Percentiles rank a stretch among this genome's conserved stretches.
These are phyloP conservation scores for Pluvialis apricaria DNA, from an alignment of 2,113 vertebrate species.

Conservation along the genomic window DNA sequence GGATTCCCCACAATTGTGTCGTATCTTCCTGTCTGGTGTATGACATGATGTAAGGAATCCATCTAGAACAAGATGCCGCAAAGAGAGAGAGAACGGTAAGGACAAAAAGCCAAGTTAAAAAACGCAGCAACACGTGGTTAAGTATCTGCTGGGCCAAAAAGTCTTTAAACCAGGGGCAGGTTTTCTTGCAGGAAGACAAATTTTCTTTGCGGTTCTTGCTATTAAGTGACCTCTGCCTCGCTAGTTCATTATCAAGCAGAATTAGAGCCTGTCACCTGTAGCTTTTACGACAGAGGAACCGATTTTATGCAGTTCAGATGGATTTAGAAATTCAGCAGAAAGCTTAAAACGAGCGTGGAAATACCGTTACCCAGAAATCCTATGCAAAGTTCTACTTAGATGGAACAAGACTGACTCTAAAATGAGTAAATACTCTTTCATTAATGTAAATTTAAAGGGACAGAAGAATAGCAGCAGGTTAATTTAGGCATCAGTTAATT, in stretches of 20 bases:
- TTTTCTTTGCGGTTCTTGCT: not conserved
- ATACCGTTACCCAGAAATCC: not conserved
- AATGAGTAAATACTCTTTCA: not conserved
- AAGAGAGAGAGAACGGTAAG: not conserved
- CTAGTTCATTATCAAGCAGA: not conserved
- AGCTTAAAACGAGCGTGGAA: too few relatives aligned
- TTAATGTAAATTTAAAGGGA: not conserved
- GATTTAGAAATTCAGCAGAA: not conserved
- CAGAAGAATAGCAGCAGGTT: not conserved
- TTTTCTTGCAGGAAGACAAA: not conserved
- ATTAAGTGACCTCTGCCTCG: not conserved
- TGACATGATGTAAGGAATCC: constrained; percentile 66
- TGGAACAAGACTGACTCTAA: not conserved
- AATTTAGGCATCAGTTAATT: not conserved
- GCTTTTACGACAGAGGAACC: not conserved
- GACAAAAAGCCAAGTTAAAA: not conserved
- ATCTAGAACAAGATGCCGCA: not conserved
- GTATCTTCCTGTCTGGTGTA: constrained; percentile 53
- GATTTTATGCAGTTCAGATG: not conserved
- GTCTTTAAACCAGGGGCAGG: not conserved
- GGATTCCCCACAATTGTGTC: constrained; percentile 58
- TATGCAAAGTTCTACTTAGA: not conserved
- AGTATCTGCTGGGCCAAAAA: not conserved
- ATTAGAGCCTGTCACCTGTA: not conserved
- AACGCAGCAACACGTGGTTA: not conserved